A percentile compares a stretch with the other conserved stretches of the same genome.
Conservation (phyloP, 2,113 vertebrate species). For the Upupa epops region DNA sequence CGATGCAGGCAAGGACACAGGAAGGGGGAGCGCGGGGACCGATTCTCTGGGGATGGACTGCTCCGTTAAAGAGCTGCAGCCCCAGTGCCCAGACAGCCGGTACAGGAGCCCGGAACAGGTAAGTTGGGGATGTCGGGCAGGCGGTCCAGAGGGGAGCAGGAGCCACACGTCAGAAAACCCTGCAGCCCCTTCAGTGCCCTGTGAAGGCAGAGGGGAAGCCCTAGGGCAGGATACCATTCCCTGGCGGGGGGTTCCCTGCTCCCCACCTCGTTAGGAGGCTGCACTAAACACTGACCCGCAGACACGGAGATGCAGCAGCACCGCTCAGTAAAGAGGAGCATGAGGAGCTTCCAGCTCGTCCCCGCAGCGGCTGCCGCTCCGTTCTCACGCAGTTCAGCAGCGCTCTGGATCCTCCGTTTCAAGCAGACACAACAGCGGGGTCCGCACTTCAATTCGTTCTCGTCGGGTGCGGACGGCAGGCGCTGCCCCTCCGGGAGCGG, state of each 20-base stretch:
- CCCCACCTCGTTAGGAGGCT: background rate
- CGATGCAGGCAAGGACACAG: background rate
- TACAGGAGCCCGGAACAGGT: background rate
- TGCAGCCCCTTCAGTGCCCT: background rate
- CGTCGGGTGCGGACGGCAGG: background rate
- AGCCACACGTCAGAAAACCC: background rate
- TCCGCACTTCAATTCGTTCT: background rate
- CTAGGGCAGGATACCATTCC: background rate
- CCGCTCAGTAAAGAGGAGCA: background rate
- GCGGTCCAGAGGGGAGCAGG: background rate
- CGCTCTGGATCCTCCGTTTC: background rate
- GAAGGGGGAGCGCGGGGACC: background rate
- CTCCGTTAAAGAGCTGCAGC: background rate
- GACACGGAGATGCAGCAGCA: background rate
- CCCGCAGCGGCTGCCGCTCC: background rate
- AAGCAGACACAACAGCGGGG: background rate
- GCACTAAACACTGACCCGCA: background rate
- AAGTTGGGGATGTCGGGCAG: fast-evolving
- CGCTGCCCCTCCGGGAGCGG: background rate
- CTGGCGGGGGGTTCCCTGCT: background rate
- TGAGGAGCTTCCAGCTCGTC: background rate
- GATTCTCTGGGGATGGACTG: background rate
- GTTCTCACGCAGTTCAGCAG: background rate
- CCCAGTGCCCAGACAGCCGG: background rate
- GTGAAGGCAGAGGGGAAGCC: background rate